Percentiles rank a stretch among this genome's conserved stretches.
phyloP scores from a whole-genome alignment of 2,888 invertebrate genomes.

The Cheilosia impressa region DNA sequence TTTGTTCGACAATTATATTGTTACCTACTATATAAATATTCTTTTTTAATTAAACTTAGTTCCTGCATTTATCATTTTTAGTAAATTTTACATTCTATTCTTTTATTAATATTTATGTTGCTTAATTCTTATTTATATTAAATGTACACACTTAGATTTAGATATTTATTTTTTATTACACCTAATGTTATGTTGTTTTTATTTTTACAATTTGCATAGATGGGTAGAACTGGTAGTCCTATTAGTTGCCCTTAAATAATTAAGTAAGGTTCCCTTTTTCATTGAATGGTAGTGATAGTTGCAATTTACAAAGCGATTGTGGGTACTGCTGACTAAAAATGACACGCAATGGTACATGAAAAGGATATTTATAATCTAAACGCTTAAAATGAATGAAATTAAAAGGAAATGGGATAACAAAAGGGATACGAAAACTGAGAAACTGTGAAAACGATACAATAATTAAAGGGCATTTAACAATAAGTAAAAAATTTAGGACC shows the following conservation, averaged over 20 bases:
- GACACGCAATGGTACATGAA: no score
- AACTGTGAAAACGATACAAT: no score
- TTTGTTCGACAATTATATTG: conserved; percentile 27
- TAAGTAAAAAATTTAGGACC: no score
- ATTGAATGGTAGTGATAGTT: no score
- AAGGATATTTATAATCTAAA: no score
- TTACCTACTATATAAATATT: neutral
- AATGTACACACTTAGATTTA: conserved; percentile 34
- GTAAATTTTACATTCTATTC: conserved; percentile 16
- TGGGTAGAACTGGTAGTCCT: neutral
- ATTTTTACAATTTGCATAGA: neutral
- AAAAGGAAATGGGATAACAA: no score
- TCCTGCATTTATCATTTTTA: neutral
- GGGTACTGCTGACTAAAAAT: no score
- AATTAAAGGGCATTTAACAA: no score
- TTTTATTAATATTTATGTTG: conserved; percentile 1
- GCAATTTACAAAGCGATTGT: no score
- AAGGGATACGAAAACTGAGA: no score
- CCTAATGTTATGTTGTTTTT: neutral
- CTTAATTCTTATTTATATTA: conserved; percentile 6
- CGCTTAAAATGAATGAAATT: no score
- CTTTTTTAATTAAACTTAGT: conserved; percentile 12
- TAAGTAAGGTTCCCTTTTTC: no score
- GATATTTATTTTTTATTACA: conserved; percentile 4
- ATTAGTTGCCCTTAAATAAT: neutral